These are phyloP conservation scores for Spodoptera frugiperda DNA, from an alignment of 1,140 invertebrate genomes.

Conservation along the genomic window DNA sequence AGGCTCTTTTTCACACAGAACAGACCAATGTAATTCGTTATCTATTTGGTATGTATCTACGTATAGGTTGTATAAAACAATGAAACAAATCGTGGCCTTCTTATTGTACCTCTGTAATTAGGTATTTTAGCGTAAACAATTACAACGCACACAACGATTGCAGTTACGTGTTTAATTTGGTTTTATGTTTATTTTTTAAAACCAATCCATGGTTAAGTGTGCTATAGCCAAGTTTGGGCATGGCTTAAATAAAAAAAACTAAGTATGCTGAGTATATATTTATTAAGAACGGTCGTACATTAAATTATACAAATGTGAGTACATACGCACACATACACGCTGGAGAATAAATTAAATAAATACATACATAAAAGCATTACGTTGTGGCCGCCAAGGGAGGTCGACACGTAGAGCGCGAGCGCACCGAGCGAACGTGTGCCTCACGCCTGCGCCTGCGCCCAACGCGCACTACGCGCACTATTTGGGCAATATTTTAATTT, in stretches of 20 bases:
- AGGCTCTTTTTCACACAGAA: constrained; percentile 54
- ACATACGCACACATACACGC: constrained; percentile 40
- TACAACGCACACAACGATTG: constrained; percentile 59
- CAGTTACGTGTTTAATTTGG: constrained; percentile 12
- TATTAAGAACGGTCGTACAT: constrained; percentile 33
- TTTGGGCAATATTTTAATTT: constrained; percentile 6
- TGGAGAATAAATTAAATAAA: constrained; percentile 62
- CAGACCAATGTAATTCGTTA: constrained; percentile 52
- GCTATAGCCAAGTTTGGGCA: background rate
- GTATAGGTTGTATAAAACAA: constrained; percentile 66
- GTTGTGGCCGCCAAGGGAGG: constrained; percentile 63
- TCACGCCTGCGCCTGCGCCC: constrained; percentile 32
- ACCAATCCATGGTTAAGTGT: background rate
- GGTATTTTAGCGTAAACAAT: constrained; percentile 61
- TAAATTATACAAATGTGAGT: constrained; percentile 13
- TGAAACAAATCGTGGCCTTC: constrained; percentile 74
- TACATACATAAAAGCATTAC: constrained; percentile 58
- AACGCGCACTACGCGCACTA: constrained; percentile 37
- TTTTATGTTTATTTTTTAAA: constrained; percentile 23
- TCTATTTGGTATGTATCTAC: constrained; percentile 53
- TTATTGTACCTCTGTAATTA: constrained; percentile 69
- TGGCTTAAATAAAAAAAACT: constrained; percentile 7
- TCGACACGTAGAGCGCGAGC: constrained; percentile 58
- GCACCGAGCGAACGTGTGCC: constrained; percentile 44
- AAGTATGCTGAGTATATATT: background rate